phyloP scores from a whole-genome alignment of 53 echinoderm and acorn worm genomes.

The Arbacia lixula region DNA sequence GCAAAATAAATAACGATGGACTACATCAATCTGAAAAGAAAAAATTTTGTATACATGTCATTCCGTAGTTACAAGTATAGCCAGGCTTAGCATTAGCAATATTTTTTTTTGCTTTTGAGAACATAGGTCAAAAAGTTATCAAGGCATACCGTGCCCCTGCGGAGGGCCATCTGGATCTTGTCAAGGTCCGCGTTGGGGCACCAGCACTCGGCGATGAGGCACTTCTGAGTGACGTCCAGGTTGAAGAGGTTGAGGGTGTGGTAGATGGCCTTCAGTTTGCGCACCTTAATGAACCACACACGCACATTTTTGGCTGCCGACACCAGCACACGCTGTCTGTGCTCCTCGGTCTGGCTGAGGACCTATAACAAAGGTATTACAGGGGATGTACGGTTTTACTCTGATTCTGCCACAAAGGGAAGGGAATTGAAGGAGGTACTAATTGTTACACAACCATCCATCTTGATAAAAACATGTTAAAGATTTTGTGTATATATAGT shows the following conservation, averaged over 20 bases:
- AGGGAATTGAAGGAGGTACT: too few relatives aligned
- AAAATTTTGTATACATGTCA: too few relatives aligned
- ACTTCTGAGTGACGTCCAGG: slow-evolving; percentile 85
- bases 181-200: slow-evolving; percentile 82
- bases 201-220: slow-evolving; percentile 92
- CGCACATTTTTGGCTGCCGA: slow-evolving; percentile 75
- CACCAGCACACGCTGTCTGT: slow-evolving; percentile 69
- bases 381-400: background rate
- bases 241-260: slow-evolving; percentile 89
- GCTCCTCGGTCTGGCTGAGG: slow-evolving; percentile 81
- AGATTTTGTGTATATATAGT: too few relatives aligned
- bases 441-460: too few relatives aligned
- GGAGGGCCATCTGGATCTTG: slow-evolving; percentile 77
- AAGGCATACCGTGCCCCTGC: slow-evolving; percentile 77
- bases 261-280: slow-evolving; percentile 85
- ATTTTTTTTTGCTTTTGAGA: too few relatives aligned
- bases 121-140: too few relatives aligned
- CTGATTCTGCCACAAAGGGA: too few relatives aligned
- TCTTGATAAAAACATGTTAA: too few relatives aligned
- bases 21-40: too few relatives aligned
- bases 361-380: slow-evolving; percentile 51
- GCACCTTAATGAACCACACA: slow-evolving; percentile 88
- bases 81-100: too few relatives aligned
- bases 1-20: too few relatives aligned
- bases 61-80: too few relatives aligned